phyloP scores from a whole-genome alignment of 2,888 invertebrate species.

The Idaea dimidiata region DNA sequence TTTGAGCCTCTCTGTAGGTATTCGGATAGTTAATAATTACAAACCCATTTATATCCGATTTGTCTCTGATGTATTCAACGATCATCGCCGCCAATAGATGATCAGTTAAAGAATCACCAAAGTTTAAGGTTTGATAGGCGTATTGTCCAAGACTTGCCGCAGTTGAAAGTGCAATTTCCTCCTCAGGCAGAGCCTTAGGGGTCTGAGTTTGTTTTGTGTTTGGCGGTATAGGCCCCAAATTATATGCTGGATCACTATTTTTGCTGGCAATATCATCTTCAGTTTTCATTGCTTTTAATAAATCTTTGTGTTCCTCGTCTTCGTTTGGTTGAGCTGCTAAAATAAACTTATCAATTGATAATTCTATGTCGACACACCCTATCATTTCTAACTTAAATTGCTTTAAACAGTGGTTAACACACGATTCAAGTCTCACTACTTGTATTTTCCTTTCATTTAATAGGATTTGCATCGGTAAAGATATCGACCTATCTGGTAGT shows the following conservation, averaged over 20 bases:
- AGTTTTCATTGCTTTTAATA: slow-evolving; percentile 57
- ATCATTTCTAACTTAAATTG: slow-evolving; percentile 77
- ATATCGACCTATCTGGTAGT: slow-evolving; percentile 62
- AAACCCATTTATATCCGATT: slow-evolving; percentile 77
- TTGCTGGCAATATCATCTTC: slow-evolving; percentile 52
- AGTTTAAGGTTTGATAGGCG: slow-evolving; percentile 74
- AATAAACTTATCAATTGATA: slow-evolving; percentile 62
- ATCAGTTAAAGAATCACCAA: slow-evolving; percentile 79
- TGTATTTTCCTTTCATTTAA: slow-evolving; percentile 61
- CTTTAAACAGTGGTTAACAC: slow-evolving; percentile 81
- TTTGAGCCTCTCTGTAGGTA: slow-evolving; percentile 78
- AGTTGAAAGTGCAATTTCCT: slow-evolving; percentile 73
- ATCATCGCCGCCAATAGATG: slow-evolving; percentile 79
- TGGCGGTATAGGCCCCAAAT: slow-evolving; percentile 46
- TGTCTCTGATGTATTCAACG: slow-evolving; percentile 80
- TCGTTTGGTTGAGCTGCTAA: slow-evolving; percentile 32
- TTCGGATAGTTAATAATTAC: slow-evolving; percentile 84
- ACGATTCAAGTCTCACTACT: slow-evolving; percentile 69
- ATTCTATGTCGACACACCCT: slow-evolving; percentile 72
- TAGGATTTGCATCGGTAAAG: slow-evolving; percentile 62
- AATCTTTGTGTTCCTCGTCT: slow-evolving; percentile 56
- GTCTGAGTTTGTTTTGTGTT: slow-evolving; percentile 82
- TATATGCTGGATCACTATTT: slow-evolving; percentile 43
- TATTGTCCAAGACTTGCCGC: slow-evolving; percentile 79
- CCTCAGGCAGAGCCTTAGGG: slow-evolving; percentile 80